phyloP scores from a whole-genome alignment of 2,797 vertebrate genomes.

The Sebastes minor region DNA sequence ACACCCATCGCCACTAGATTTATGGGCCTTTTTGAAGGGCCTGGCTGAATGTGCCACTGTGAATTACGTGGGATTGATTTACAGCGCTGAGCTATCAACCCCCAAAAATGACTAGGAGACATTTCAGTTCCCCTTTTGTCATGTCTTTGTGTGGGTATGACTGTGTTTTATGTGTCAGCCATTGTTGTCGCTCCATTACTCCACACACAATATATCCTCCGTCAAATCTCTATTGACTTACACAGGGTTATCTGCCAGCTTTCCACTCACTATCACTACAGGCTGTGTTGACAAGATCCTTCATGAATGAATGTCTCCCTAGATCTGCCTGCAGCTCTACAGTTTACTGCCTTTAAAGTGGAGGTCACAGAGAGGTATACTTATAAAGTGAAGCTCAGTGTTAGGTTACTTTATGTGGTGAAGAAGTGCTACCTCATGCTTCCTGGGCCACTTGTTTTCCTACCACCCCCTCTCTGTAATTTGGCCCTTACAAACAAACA shows the following conservation, averaged over 20 bases:
- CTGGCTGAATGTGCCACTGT: slow-evolving; percentile 27
- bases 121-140: slow-evolving; percentile 39
- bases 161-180: slow-evolving; percentile 39
- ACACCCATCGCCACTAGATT: slow-evolving; percentile 40
- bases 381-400: slow-evolving; percentile 4
- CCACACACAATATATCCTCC: slow-evolving; percentile 27
- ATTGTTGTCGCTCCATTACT: slow-evolving; percentile 15
- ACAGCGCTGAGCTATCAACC: slow-evolving; percentile 27
- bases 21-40: slow-evolving; percentile 40
- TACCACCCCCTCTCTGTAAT: slow-evolving; percentile 29
- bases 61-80: slow-evolving; percentile 52
- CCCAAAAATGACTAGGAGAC: slow-evolving; percentile 37
- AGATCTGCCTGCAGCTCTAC: not conserved
- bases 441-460: slow-evolving; percentile 26
- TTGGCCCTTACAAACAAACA: slow-evolving; percentile 58
- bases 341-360: slow-evolving; percentile 15
- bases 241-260: slow-evolving; percentile 33
- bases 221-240: slow-evolving; percentile 39
- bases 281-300: slow-evolving; percentile 33
- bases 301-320: slow-evolving; percentile 44
- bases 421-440: slow-evolving; percentile 58
- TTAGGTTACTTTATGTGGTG: slow-evolving; percentile 32
- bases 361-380: slow-evolving; percentile 1
- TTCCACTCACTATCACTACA: slow-evolving; percentile 23
- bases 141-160: slow-evolving; percentile 18